Evolutionary conservation across 53 echinoderm and acorn worm species (phyloP).

Genomic region (Hippasteria phrygiana): DNA sequence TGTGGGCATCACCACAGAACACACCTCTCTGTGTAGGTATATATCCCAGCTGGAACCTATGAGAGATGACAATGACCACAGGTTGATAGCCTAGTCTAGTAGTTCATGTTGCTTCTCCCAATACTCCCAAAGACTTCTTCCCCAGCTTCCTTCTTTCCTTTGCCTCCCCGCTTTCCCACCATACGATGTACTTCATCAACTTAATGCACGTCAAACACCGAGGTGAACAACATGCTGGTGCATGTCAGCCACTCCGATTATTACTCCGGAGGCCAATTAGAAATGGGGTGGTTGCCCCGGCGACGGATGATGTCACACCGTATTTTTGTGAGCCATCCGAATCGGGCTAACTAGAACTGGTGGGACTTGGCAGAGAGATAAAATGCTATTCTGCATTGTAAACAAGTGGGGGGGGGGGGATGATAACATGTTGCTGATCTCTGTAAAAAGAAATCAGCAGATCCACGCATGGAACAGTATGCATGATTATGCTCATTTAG

Average conservation of each 20-base stretch:
- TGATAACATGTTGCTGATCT: conserved; percentile 5
- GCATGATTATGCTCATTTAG: too few relatives aligned
- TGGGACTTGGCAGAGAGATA: not conserved
- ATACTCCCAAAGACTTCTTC: not conserved
- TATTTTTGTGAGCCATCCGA: conserved; percentile 13
- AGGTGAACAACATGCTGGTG: conserved; percentile 43
- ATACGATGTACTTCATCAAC: conserved; percentile 26
- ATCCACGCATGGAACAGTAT: not conserved
- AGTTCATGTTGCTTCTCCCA: too few relatives aligned
- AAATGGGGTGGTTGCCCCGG: conserved; percentile 47
- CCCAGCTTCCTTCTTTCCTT: not conserved
- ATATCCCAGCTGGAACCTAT: too few relatives aligned
- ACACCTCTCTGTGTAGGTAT: too few relatives aligned
- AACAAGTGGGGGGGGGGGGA: not conserved
- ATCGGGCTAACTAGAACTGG: not conserved
- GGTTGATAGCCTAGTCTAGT: too few relatives aligned
- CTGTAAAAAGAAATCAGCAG: not conserved
- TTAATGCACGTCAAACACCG: conserved; percentile 21
- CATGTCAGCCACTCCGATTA: conserved; percentile 30
- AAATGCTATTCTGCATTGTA: not conserved
- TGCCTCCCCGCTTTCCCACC: not conserved
- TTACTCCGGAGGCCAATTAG: conserved; percentile 57
- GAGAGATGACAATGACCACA: too few relatives aligned
- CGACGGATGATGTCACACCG: conserved; percentile 55
- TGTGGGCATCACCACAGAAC: too few relatives aligned